These are phyloP conservation scores for Rhagologus leucostigma DNA, from an alignment of 2,113 vertebrate genomes.

Conservation along the genomic window DNA sequence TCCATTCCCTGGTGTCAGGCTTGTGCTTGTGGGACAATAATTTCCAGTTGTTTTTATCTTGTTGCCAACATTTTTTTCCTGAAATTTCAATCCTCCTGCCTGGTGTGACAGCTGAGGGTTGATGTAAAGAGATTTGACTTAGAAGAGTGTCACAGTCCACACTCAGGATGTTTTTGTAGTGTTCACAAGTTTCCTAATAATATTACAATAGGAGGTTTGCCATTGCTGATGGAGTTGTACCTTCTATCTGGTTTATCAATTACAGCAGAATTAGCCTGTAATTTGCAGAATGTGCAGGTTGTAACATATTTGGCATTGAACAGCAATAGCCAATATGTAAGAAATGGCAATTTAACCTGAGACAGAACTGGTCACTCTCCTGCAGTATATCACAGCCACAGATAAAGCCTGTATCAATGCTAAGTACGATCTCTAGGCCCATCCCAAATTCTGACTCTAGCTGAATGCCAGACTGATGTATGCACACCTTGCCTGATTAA, in stretches of 20 bases:
- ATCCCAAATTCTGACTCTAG: not conserved
- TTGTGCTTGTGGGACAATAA: not conserved
- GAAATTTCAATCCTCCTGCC: not conserved
- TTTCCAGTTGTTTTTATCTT: not conserved
- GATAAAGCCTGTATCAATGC: not conserved
- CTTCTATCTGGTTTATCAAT: not conserved
- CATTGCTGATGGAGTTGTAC: not conserved
- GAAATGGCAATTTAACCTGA: not conserved
- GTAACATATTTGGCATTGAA: not conserved
- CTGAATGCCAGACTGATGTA: not conserved
- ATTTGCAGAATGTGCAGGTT: not conserved
- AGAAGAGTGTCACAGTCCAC: not conserved
- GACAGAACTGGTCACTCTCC: not conserved
- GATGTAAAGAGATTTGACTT: not conserved
- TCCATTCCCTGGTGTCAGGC: not conserved
- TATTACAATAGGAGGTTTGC: not conserved
- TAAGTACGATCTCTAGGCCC: not conserved
- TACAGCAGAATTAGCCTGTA: not conserved
- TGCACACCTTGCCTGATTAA: not conserved
- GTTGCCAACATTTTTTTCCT: not conserved
- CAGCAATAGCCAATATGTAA: not conserved
- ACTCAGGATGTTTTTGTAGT: not conserved
- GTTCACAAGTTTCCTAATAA: not conserved
- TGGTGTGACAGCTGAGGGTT: not conserved
- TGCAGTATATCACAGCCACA: not conserved